Evolutionary conservation across 2,888 invertebrate genomes (phyloP).

Genomic region (Pyrrhia umbra): DNA sequence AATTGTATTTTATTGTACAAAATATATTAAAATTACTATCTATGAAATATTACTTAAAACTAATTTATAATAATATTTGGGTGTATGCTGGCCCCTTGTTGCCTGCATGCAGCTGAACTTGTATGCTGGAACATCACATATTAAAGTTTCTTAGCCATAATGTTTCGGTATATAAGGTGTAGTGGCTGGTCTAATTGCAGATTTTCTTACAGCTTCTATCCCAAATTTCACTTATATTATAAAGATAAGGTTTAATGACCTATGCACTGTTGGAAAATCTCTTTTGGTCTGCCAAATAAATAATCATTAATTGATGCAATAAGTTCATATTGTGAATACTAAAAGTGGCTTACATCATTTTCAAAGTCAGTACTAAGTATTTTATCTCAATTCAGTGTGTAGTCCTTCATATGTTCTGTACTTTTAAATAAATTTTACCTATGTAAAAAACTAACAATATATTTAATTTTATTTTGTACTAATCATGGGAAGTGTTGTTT

Average conservation of each 20-base stretch:
- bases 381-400: constrained; percentile 90
- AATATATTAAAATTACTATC: constrained; percentile 91
- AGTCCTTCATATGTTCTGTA: constrained; percentile 90
- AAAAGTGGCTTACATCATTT: constrained; percentile 90
- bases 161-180: constrained; percentile 89
- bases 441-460: constrained; percentile 90
- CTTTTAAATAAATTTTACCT: constrained; percentile 90
- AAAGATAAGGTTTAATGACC: constrained; percentile 85
- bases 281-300: constrained; percentile 90
- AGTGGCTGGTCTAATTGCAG: constrained; percentile 90
- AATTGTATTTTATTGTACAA: constrained; percentile 93
- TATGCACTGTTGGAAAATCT: constrained; percentile 90
- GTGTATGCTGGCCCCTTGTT: constrained; percentile 88
- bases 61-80: constrained; percentile 85
- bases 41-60: constrained; percentile 89
- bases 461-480: constrained; percentile 91
- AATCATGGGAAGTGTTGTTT: constrained; percentile 91
- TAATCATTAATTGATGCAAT: constrained; percentile 88
- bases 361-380: constrained; percentile 88
- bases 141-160: constrained; percentile 87
- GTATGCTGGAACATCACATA: constrained; percentile 89
- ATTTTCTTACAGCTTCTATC: constrained; percentile 91
- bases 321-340: constrained; percentile 89
- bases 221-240: constrained; percentile 88
- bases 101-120: constrained; percentile 89